Conservation (phyloP, 1,140 invertebrate species). For the Hycleus phaleratus region DNA sequence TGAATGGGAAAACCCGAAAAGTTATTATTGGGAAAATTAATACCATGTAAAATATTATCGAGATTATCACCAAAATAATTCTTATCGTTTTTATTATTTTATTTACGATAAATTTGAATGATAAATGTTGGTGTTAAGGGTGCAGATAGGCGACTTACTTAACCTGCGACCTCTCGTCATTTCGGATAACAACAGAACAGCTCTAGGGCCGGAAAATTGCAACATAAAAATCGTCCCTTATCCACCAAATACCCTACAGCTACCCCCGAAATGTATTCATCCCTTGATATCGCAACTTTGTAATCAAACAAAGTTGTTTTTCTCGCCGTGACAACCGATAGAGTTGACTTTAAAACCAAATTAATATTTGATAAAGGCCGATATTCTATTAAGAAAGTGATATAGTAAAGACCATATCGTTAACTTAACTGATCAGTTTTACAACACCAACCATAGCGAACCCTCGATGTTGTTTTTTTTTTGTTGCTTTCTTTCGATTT, state of each 20-base stretch:
- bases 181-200: conserved; percentile 20
- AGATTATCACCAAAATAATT: too few species aligned
- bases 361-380: background rate
- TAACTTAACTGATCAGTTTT: too few species aligned
- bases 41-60: too few species aligned
- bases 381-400: too few species aligned
- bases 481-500: too few species aligned
- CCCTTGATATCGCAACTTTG: conserved; percentile 19
- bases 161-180: conserved; percentile 32
- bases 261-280: conserved; percentile 28
- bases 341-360: background rate
- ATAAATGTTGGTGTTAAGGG: conserved; percentile 6
- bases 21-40: too few species aligned
- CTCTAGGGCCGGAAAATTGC: conserved; percentile 35
- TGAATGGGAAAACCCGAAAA: too few species aligned
- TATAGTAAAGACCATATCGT: background rate
- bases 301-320: background rate
- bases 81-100: too few species aligned
- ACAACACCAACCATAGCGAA: too few species aligned
- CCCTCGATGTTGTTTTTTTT: too few species aligned
- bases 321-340: background rate
- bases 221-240: conserved; percentile 30
- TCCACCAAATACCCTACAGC: conserved; percentile 10
- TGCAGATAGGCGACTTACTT: conserved; percentile 25
- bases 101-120: background rate